Evolutionary conservation across 2,888 invertebrate genomes (phyloP).

Genomic region (Piscicola geometra): DNA sequence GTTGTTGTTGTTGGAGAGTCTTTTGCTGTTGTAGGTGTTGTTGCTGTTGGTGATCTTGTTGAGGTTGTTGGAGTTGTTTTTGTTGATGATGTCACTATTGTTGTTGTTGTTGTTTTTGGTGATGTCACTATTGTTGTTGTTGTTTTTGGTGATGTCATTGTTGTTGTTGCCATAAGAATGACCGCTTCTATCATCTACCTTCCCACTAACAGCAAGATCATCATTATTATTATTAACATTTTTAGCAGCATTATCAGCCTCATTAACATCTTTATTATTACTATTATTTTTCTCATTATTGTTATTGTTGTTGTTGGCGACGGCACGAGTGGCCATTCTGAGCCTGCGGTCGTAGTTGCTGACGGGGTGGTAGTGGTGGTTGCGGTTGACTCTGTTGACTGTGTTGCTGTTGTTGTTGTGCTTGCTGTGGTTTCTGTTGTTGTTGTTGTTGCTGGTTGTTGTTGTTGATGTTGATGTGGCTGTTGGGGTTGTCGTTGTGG

Average conservation of each 20-base stretch:
- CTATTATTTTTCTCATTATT: background rate
- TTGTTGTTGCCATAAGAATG: too few species aligned
- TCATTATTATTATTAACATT: too few species aligned
- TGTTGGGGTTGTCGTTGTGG: background rate
- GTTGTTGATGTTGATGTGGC: background rate
- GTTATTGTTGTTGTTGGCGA: background rate
- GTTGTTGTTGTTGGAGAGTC: background rate
- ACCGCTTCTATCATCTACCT: too few species aligned
- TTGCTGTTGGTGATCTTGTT: too few species aligned
- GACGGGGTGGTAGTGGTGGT: conserved; percentile 28
- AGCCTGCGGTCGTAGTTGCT: conserved; percentile 28
- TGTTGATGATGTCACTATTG: too few species aligned
- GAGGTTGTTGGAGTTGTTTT: too few species aligned
- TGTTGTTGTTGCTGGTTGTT: conserved; percentile 13
- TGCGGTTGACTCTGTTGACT: too few species aligned
- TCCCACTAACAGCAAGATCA: too few species aligned
- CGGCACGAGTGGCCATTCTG: background rate
- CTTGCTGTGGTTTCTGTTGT: conserved; percentile 10
- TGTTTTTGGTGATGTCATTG: too few species aligned
- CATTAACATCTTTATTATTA: too few species aligned
- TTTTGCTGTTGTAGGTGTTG: background rate
- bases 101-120: too few species aligned
- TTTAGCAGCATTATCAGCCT: background rate
- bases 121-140: too few species aligned
- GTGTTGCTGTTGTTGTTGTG: background rate